Evolutionary conservation across 2,888 invertebrate species (phyloP), one percentile per base, ranked within the genome.

Genomic region (Hyposoter didymator): DNA sequence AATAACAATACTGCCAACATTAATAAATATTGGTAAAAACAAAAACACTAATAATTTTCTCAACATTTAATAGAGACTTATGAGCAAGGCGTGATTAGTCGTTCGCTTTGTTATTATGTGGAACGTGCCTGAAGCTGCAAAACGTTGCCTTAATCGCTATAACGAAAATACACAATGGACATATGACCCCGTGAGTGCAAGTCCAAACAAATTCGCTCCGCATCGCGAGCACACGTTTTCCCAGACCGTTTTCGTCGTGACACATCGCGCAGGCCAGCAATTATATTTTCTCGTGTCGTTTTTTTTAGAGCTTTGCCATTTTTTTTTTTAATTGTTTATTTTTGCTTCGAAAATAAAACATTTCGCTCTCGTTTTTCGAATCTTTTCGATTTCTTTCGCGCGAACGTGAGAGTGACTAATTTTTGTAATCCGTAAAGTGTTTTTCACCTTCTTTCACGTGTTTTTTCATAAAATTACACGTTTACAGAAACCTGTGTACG

Each of bases 31-130:
- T 70, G 45, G 62, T 79, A 55, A n/a, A 22, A 70, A 35, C 12
- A 35, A 76, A 14, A 75, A 49, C 0, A 67, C 10, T 55, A 28
- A 39, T 75, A 52, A 17, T 49, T 39, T 69, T 43, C 74, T 67
- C 72, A 67, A 59, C 79, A 70, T 78, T 82, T 85, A 78, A 55
- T 49, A 28, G 59, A 64, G 64, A 72, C 69, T 80, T 82, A 59
- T 66, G 75, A 28, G 73, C 45, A 55, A 79, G 52, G 70, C 70
- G 75, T 66, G 75, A 83, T 87, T 87, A 84, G 85, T 75, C 73
- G 83, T 86, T 88, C 10, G 39, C 87, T 86, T 86, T 87, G 87
- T 87, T 87, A 86, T 87, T 87, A 87, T 75, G 82, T 67, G 72
- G 85, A 85, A 87, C 88, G 87, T 88, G 88, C 85, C 78, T 78